Conservation (phyloP, 2,113 vertebrate genomes). For the Tenebrosternarchus preto region DNA sequence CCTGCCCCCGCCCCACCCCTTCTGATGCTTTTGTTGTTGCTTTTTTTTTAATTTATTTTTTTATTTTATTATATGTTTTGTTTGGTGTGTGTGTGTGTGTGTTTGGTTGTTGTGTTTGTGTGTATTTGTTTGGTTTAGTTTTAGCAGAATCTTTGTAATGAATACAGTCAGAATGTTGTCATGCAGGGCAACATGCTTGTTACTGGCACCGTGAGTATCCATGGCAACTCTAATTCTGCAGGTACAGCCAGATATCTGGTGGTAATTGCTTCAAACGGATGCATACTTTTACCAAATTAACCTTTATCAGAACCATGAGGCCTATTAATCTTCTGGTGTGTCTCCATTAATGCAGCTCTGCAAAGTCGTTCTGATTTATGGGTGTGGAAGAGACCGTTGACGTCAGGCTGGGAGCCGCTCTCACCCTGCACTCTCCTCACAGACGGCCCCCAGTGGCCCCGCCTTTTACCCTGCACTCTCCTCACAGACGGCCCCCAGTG, state of each 20-base stretch:
- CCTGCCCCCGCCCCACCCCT: too few species aligned
- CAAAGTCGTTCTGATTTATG: constrained; percentile 68
- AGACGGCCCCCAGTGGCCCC: constrained; percentile 54
- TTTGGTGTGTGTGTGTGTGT: too few species aligned
- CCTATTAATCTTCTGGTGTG: constrained; percentile 76
- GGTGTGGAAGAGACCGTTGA: constrained; percentile 56
- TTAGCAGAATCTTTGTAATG: constrained; percentile 65
- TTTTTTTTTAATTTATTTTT: too few species aligned
- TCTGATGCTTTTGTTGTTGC: too few species aligned
- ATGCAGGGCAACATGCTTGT: constrained; percentile 64
- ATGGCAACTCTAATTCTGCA: constrained; percentile 73
- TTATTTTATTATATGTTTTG: too few species aligned
- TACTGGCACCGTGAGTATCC: constrained; percentile 69
- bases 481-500: constrained; percentile 54
- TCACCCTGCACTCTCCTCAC: constrained; percentile 46
- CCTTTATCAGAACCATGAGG: constrained; percentile 76
- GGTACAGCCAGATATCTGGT: constrained; percentile 62
- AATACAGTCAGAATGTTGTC: constrained; percentile 69
- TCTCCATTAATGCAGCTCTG: constrained; percentile 66
- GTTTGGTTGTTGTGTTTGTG: background rate
- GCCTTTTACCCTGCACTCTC: constrained; percentile 53
- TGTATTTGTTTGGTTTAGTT: constrained; percentile 34
- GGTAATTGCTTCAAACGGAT: constrained; percentile 77
- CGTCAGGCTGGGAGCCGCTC: constrained; percentile 51
- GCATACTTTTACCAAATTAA: constrained; percentile 80